Conservation (phyloP, 2,888 invertebrate species). For the Scaptomyza cyrtandrae region DNA sequence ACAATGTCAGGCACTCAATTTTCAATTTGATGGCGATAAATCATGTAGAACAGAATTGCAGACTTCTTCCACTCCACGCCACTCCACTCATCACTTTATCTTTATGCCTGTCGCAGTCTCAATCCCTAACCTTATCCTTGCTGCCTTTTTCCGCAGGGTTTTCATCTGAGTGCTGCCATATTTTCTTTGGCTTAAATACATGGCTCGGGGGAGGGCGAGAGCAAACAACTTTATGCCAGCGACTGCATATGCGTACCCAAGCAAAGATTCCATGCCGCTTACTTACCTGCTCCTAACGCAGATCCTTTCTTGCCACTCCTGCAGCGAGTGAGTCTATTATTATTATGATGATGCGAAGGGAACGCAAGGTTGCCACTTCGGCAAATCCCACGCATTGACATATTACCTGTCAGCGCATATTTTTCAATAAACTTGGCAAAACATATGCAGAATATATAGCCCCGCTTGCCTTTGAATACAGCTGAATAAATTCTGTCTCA, state of each 20-base stretch:
- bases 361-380: slow-evolving; percentile 61
- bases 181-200: slow-evolving; percentile 64
- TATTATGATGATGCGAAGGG: slow-evolving; percentile 27
- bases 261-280: slow-evolving; percentile 7
- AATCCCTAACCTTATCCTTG: slow-evolving; percentile 8
- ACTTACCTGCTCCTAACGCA: background rate
- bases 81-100: background rate
- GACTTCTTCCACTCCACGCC: slow-evolving; percentile 32
- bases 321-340: slow-evolving; percentile 58
- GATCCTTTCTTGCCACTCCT: slow-evolving; percentile 24
- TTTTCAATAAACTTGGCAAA: slow-evolving; percentile 80
- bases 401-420: slow-evolving; percentile 81
- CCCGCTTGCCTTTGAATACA: slow-evolving; percentile 6
- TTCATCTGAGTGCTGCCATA: slow-evolving; percentile 69
- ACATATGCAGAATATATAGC: slow-evolving; percentile 59
- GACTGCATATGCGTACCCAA: slow-evolving; percentile 45
- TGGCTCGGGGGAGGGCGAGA: slow-evolving; percentile 42
- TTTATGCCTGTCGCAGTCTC: background rate
- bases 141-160: slow-evolving; percentile 16
- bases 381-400: slow-evolving; percentile 78
- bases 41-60: slow-evolving; percentile 55
- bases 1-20: slow-evolving; percentile 64
- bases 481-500: slow-evolving; percentile 40
- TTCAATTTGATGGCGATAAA: slow-evolving; percentile 70
- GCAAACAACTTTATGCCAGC: slow-evolving; percentile 54